phyloP scores from a whole-genome alignment of 2,113 vertebrate species.

The Chloebia gouldiae region DNA sequence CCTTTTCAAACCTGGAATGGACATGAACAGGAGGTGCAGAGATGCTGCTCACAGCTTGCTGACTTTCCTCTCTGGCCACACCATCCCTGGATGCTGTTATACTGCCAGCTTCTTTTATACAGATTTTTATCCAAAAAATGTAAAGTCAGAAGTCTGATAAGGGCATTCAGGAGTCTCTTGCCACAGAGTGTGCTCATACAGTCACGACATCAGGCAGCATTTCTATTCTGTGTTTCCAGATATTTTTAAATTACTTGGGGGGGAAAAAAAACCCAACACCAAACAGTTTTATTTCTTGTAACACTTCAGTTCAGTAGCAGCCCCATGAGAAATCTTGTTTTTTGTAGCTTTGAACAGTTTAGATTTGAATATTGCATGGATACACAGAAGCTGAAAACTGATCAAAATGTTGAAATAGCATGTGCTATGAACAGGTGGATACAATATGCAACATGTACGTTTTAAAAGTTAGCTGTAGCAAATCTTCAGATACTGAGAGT shows the following conservation, averaged over 20 bases:
- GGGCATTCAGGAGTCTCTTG: neutral
- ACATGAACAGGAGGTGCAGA: neutral
- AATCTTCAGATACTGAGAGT: neutral
- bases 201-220: neutral
- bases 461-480: neutral
- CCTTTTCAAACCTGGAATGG: neutral
- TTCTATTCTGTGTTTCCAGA: neutral
- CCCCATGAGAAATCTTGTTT: neutral
- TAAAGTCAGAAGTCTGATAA: neutral
- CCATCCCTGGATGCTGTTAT: neutral
- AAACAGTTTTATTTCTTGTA: neutral
- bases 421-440: neutral
- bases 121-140: neutral
- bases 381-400: neutral
- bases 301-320: neutral
- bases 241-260: neutral
- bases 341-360: neutral
- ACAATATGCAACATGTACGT: neutral
- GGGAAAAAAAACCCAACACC: accelerated
- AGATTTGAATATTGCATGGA: neutral
- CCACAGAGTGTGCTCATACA: neutral
- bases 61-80: neutral
- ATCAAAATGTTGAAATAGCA: neutral
- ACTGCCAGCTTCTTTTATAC: neutral
- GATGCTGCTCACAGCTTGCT: neutral